phyloP scores from a whole-genome alignment of 2,113 vertebrate species.

The Gasterosteus nipponicus region DNA sequence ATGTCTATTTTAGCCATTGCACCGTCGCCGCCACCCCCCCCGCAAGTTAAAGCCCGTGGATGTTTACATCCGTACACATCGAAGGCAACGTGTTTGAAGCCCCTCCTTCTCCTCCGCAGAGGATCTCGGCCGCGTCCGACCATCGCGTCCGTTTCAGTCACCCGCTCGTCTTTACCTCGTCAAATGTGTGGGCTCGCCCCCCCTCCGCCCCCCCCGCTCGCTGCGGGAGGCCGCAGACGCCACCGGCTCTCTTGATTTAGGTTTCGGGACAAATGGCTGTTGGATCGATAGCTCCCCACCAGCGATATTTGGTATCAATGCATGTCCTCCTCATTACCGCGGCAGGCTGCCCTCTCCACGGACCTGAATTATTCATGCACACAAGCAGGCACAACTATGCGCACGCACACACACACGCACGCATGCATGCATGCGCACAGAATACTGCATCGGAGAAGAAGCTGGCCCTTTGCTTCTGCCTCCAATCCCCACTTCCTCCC shows the following conservation, averaged over 20 bases:
- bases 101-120: no score
- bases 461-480: conserved; percentile 46
- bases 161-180: no score
- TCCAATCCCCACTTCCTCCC: conserved; percentile 28
- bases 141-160: no score
- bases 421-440: conserved; percentile 56
- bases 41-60: no score
- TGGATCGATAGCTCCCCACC: conserved; percentile 84
- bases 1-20: not conserved
- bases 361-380: conserved; percentile 85
- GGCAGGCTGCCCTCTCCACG: conserved; percentile 80
- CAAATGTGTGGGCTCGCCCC: not conserved
- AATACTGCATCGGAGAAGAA: conserved; percentile 66
- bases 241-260: conserved; percentile 69
- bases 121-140: no score
- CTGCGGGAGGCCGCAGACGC: conserved; percentile 66
- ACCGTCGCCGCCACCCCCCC: not conserved
- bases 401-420: conserved; percentile 34
- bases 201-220: conserved; percentile 12
- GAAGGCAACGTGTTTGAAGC: no score
- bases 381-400: conserved; percentile 55
- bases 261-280: conserved; percentile 80
- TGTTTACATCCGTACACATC: no score
- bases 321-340: conserved; percentile 85
- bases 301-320: conserved; percentile 86